Base-by-base conservation (phyloP, 2,113 vertebrate species). In the Formicarius rufipectus region DNA sequence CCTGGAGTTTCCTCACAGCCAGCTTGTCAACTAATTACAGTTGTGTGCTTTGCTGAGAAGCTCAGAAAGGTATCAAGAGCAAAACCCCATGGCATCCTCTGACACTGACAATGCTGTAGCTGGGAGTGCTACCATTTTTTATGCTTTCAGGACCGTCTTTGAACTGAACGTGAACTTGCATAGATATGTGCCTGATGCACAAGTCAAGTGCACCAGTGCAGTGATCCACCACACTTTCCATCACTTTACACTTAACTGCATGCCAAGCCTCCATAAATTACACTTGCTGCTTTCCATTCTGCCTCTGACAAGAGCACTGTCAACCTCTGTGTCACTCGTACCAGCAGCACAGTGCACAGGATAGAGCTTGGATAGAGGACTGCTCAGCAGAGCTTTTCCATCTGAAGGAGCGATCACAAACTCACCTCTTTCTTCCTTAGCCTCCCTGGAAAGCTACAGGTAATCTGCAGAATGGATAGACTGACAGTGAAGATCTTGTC, bases 201-300 rank as follows among this genome's bases (percentile, higher is more conserved):
- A 92, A 96, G 94, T 92, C 94, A 95, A 96, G 95, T 94, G 78
- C 90, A 97, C 92, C 89, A 85, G 95, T 95, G 95, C 96, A 78
- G 89, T 89, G 89, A 97, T 96, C 89, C 96, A 94, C 91, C 94
- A 94, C 91, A 68, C 93, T 89, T 95, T 97, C 95, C 96, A 96
- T 97, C 97, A 97, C 91, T 97, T 97, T 87, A 93, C 89, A 94
- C 93, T 96, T 96, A 96, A 94, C 94, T 76, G 93, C 88, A 87
- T 83, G 74, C 80, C 77, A 87, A 96, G 39, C 88, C 93, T 87
- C 90, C 76, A 96, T 97, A 96, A 98, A 97, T 98, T 97, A 96
- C 80, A 63, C 82, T 95, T 91, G 58, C 93, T 74, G 47, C 88
- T 95, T 93, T 87, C 78, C 52, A 77, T 67, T 74, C 87, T 92